Evolutionary conservation across 2,113 vertebrate genomes (phyloP).

Genomic region (Protobothrops mucrosquamatus): DNA sequence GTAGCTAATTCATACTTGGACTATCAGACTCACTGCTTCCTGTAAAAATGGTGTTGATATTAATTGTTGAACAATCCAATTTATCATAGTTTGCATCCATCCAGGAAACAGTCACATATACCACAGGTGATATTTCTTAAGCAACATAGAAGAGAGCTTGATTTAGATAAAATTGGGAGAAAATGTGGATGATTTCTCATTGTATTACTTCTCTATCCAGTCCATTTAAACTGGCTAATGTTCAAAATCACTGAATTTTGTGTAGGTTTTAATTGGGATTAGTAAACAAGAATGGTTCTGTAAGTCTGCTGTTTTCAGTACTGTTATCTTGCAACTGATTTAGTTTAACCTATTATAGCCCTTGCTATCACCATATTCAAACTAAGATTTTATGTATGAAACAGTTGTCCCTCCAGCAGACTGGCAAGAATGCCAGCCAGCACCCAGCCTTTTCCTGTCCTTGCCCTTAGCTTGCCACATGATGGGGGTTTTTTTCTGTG

Average conservation of each 20-base stretch:
- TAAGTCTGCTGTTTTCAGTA: background rate
- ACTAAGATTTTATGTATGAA: background rate
- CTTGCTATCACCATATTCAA: background rate
- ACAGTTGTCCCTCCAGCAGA: background rate
- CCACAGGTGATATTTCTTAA: background rate
- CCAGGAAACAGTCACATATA: background rate
- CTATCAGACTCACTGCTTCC: background rate
- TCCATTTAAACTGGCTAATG: background rate
- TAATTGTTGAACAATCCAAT: too few species aligned
- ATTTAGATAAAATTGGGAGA: background rate
- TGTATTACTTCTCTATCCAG: background rate
- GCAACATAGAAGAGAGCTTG: background rate
- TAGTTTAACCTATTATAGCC: background rate
- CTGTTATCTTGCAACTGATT: background rate
- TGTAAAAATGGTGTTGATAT: background rate
- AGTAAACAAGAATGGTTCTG: background rate
- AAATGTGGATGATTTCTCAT: background rate
- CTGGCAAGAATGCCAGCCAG: background rate
- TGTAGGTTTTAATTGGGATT: background rate
- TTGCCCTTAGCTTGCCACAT: background rate
- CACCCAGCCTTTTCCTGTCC: background rate
- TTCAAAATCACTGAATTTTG: background rate
- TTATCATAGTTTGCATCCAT: background rate
- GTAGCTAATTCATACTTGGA: background rate
- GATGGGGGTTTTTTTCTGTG: background rate